Evolutionary conservation across 2,113 vertebrate genomes (phyloP).

Genomic region (Neopipo cinnamomea): DNA sequence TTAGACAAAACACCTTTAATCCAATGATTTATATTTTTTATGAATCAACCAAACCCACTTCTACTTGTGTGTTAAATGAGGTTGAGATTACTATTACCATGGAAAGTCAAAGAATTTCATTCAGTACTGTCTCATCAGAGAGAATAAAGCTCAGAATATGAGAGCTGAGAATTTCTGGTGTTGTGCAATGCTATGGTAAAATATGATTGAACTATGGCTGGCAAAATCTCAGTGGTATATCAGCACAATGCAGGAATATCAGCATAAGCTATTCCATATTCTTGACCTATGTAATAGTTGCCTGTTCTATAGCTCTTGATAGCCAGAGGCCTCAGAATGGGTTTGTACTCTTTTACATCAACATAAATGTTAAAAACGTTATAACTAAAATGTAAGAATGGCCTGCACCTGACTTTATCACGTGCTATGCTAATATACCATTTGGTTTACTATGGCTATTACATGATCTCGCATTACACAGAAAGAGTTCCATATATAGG

Average conservation of each 20-base stretch:
- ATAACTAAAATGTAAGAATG: background rate
- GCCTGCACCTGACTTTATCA: background rate
- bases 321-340: background rate
- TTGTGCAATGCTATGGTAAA: background rate
- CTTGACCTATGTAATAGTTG: background rate
- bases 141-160: background rate
- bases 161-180: background rate
- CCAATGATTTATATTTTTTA: background rate
- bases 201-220: background rate
- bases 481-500: no score
- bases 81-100: background rate
- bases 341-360: background rate
- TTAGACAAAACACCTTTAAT: background rate
- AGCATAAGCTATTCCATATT: background rate
- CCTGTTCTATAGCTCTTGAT: background rate
- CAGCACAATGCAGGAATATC: background rate
- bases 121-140: background rate
- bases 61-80: background rate
- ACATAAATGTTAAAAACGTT: background rate
- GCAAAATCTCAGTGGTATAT: background rate
- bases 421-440: background rate
- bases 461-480: no score
- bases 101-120: background rate
- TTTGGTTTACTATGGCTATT: no score
- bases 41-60: background rate